A percentile compares a stretch with the other conserved stretches of the same genome.
Evolutionary conservation across 2,888 invertebrate genomes (phyloP).

Genomic region (Nowickia ferox): DNA sequence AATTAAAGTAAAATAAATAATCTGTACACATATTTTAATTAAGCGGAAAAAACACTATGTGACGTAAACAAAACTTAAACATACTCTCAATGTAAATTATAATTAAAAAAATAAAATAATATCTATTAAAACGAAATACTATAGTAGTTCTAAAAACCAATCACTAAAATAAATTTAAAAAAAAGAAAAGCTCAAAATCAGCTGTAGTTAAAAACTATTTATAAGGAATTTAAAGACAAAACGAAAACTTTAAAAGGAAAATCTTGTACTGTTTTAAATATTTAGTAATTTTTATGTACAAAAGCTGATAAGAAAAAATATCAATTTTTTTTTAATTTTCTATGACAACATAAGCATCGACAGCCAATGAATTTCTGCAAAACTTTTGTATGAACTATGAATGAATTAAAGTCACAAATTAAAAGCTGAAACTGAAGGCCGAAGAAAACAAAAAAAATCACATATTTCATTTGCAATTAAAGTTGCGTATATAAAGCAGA

Average conservation of each 20-base stretch:
- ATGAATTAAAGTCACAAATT: too few relatives aligned
- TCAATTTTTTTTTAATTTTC: too few relatives aligned
- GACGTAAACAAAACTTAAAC: slow-evolving; percentile 24
- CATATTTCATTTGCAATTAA: too few relatives aligned
- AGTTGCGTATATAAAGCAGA: too few relatives aligned
- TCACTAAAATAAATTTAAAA: not conserved
- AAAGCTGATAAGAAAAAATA: too few relatives aligned
- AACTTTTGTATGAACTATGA: too few relatives aligned
- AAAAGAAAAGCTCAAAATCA: not conserved
- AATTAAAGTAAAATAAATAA: not conserved
- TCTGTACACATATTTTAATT: slow-evolving; percentile 20
- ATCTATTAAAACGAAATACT: not conserved
- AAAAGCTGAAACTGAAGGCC: too few relatives aligned
- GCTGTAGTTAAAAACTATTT: slow-evolving; percentile 19
- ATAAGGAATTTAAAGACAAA: slow-evolving; percentile 14
- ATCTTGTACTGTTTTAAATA: not conserved
- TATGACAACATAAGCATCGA: not conserved
- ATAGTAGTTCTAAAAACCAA: not conserved
- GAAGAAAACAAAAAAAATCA: too few relatives aligned
- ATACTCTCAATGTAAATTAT: slow-evolving; percentile 45
- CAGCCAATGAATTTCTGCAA: not conserved
- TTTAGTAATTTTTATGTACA: not conserved
- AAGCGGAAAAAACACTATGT: not conserved
- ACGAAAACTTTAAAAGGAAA: not conserved
- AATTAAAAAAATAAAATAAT: not conserved